phyloP scores from a whole-genome alignment of 2,797 vertebrate genomes.

The Staurois parvus region DNA sequence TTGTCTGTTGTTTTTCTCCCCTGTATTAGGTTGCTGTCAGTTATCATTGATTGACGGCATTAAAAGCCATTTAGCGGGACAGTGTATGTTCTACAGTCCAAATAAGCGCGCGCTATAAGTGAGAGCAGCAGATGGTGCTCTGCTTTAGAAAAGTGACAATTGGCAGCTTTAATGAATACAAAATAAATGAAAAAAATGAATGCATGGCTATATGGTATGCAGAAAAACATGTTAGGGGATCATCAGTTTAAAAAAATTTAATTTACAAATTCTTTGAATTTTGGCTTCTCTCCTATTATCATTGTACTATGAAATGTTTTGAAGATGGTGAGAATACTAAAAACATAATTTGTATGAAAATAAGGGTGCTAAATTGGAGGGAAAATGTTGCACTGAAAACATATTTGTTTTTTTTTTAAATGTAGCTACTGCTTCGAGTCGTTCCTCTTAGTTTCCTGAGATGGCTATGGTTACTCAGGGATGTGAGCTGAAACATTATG shows the following conservation, averaged over 20 bases:
- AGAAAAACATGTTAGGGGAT: neutral
- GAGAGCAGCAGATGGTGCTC: conserved; percentile 44
- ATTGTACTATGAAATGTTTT: neutral
- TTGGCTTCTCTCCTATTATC: neutral
- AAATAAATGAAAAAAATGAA: neutral
- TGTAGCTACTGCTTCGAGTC: too few relatives aligned
- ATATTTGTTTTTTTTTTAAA: too few relatives aligned
- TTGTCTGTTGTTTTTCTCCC: conserved; percentile 54
- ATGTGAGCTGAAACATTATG: too few relatives aligned
- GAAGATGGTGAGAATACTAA: neutral
- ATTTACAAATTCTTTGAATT: neutral
- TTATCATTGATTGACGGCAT: conserved; percentile 24
- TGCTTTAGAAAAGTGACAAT: conserved; percentile 3
- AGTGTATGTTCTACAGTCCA: neutral
- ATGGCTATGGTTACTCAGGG: too few relatives aligned
- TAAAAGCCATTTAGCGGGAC: conserved; percentile 25
- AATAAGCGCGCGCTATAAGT: neutral
- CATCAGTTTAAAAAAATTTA: neutral
- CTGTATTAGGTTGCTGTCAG: conserved; percentile 38
- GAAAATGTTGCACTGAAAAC: too few relatives aligned
- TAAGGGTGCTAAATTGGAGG: neutral
- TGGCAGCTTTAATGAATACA: neutral
- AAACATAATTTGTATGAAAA: neutral
- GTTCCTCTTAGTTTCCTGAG: too few relatives aligned
- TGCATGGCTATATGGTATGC: neutral